Conservation (phyloP, 2,797 vertebrate species). For the Microcaecilia unicolor region DNA sequence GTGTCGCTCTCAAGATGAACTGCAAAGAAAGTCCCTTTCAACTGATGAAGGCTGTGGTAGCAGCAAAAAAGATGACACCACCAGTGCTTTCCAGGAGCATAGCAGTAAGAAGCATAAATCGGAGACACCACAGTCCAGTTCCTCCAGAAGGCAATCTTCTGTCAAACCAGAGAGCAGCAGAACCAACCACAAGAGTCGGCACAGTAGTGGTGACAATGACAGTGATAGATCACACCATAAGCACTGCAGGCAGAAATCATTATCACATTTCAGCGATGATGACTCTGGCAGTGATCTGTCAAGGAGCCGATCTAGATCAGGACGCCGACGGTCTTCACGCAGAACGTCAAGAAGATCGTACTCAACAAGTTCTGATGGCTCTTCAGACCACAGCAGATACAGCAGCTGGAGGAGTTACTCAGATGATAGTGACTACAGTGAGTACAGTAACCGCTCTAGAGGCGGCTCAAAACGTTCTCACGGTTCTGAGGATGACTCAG, state of each 20-base stretch:
- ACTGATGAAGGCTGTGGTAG: conserved; percentile 55
- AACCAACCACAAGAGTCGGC: conserved; percentile 41
- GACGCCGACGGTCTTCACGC: conserved; percentile 54
- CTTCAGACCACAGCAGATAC: conserved; percentile 81
- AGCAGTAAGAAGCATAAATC: conserved; percentile 67
- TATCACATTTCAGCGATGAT: conserved; percentile 71
- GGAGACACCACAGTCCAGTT: conserved; percentile 48
- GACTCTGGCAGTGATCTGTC: conserved; percentile 78
- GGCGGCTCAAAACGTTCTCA: conserved; percentile 70
- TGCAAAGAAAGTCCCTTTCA: conserved; percentile 52
- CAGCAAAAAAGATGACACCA: conserved; percentile 50
- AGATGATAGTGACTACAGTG: conserved; percentile 86
- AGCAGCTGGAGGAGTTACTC: conserved; percentile 75
- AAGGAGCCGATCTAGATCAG: conserved; percentile 71
- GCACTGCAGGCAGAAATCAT: conserved; percentile 62
- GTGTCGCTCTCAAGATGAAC: conserved; percentile 59
- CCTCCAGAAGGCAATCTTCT: conserved; percentile 47
- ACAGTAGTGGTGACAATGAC: conserved; percentile 80
- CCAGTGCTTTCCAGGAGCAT: conserved; percentile 64
- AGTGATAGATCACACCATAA: conserved; percentile 63
- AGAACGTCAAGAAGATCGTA: conserved; percentile 75
- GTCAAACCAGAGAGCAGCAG: conserved; percentile 41
- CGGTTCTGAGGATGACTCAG: conserved; percentile 68
- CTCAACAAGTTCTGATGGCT: conserved; percentile 82
- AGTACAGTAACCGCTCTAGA: conserved; percentile 72